Base-by-base conservation (phyloP, 2,113 vertebrate species). In the Calidris pygmaea region DNA sequence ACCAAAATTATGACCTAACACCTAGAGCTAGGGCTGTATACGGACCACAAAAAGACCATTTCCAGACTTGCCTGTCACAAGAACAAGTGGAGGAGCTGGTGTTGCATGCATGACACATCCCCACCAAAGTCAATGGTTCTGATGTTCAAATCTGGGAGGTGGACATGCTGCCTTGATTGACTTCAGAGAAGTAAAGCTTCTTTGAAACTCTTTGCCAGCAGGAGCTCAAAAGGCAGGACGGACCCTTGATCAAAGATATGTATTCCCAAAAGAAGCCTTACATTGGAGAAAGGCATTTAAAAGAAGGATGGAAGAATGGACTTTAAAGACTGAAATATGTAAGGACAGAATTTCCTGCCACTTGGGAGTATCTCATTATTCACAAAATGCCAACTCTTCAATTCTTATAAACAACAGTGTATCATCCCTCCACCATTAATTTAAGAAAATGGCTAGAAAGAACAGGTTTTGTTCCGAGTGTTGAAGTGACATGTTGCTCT, bases 371-470 rank as follows among this genome's bases (percentile, higher is more conserved):
- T 14, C 60, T 84, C 59, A 71, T 88, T 90, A 78, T 60, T 78
- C 83, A 71, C 12, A 2, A 90, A 92, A 93, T 81, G 37, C 24
- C 88, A 88, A 10, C 27, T 30, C 14, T 90, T 87, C 88, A 47
- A 67, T 86, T 91, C 53, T 81, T 74, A 68, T 32, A 72, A 97
- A 90, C 82, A 90, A 29, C 47, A 78, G 21, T 12, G 5, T 72
- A n/a, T 26, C 52, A 75, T 43, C 29, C 39, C 43, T 89, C 50
- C 29, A 60, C 72, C 43, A 45, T 75, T 94, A 80, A 82, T 53
- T 89, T 35, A 88, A 84, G 80, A 85, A 89, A 90, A 80, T 55
- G 24, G 19, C 48, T 84, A 34, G 39, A 60, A 93, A 92, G 27
- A 63, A 65, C 10, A 78, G 21, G 27, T 93, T 94, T 84, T 94